Percentiles rank a stretch among this genome's conserved stretches.
phyloP scores from a whole-genome alignment of 2,797 vertebrate genomes.

The Distichodus sexfasciatus region DNA sequence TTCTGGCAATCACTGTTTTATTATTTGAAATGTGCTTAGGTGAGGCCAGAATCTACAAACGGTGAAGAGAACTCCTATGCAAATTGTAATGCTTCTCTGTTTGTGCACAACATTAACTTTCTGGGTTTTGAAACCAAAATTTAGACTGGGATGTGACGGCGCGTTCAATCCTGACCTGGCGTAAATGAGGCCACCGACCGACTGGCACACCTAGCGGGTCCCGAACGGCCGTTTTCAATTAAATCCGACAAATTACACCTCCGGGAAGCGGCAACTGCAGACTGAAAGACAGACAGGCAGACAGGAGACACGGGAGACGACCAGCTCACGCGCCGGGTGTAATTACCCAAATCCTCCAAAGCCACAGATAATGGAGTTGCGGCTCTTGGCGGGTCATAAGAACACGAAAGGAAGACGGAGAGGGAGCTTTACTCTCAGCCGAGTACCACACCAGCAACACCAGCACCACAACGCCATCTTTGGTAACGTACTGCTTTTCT shows the following conservation, averaged over 20 bases:
- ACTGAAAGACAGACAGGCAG: not conserved
- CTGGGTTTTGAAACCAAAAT: no score
- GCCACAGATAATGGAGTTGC: not conserved
- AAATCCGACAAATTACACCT: conserved; percentile 67
- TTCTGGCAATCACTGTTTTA: no score
- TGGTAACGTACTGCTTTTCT: no score
- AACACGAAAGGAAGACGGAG: not conserved
- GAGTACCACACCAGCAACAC: no score
- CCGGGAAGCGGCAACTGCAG: not conserved
- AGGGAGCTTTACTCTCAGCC: not conserved
- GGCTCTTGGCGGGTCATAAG: not conserved
- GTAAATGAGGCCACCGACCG: conserved; percentile 67
- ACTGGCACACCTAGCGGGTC: conserved; percentile 51
- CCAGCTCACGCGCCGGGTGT: not conserved
- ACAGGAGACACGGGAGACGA: not conserved
- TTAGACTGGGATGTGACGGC: conserved; percentile 61
- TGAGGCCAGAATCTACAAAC: no score
- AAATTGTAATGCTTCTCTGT: no score
- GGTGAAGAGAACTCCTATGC: no score
- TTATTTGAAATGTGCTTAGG: no score
- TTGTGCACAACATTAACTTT: no score
- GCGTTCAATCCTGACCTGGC: conserved; percentile 70
- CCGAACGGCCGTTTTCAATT: conserved; percentile 62
- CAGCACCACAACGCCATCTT: no score
- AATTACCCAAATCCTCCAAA: conserved; percentile 11